Evolutionary conservation across 2,113 vertebrate species (phyloP).

Genomic region (Opisthocomus hoazin): DNA sequence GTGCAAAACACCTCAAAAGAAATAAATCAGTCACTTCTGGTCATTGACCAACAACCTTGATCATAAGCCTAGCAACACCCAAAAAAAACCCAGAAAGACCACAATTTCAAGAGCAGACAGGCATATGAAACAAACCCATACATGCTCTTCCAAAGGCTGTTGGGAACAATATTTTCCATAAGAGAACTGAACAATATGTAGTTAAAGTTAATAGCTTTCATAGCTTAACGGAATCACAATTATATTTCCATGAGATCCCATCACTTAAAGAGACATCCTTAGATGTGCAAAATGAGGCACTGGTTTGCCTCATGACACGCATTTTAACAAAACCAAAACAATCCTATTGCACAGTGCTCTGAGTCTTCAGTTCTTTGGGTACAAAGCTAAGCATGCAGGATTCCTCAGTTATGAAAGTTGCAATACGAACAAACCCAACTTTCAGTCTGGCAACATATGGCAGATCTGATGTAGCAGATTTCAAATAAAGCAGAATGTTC

Average conservation of each 20-base stretch:
- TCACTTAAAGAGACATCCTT: neutral
- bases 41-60: neutral
- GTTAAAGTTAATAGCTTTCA: neutral
- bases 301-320: neutral
- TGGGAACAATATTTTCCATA: neutral
- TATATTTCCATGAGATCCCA: neutral
- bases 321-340: neutral
- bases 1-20: neutral
- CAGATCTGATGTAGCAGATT: conserved; percentile 49
- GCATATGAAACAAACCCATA: neutral
- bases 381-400: neutral
- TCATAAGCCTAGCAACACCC: neutral
- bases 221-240: neutral
- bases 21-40: neutral
- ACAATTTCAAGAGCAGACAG: neutral
- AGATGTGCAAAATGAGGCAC: neutral
- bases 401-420: neutral
- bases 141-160: neutral
- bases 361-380: neutral
- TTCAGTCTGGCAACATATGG: conserved; percentile 30
- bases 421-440: conserved; percentile 33
- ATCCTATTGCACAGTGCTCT: neutral
- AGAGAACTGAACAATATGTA: neutral
- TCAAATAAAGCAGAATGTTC: conserved; percentile 49
- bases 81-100: neutral